phyloP scores from a whole-genome alignment of 2,113 vertebrate genomes.

The Nettapus auritus region DNA sequence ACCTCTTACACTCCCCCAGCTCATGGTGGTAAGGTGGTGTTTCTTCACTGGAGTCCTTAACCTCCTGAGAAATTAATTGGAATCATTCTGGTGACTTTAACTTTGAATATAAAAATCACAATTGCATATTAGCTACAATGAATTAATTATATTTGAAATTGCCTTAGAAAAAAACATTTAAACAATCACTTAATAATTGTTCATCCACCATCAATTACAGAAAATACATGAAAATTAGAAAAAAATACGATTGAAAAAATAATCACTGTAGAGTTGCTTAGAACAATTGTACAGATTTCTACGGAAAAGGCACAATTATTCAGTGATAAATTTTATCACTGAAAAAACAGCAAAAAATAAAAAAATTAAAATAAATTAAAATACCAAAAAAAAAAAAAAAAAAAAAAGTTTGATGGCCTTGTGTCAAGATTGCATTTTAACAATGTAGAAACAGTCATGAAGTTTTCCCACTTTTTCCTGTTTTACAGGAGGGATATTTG shows the following conservation, averaged over 20 bases:
- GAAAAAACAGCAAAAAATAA: neutral
- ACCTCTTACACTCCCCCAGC: too few relatives aligned
- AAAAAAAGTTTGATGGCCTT: neutral
- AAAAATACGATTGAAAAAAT: neutral
- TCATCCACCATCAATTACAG: neutral
- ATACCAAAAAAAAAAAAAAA: neutral
- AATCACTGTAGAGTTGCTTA: rapidly evolving
- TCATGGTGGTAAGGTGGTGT: neutral
- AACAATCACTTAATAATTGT: neutral
- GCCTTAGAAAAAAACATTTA: neutral
- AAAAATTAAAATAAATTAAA: neutral
- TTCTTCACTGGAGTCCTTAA: neutral
- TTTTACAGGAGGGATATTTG: neutral
- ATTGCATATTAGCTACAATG: neutral
- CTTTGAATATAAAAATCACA: neutral
- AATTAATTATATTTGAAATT: neutral
- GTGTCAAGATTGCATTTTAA: neutral
- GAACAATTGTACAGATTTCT: neutral
- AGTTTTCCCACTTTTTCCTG: neutral
- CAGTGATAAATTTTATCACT: neutral
- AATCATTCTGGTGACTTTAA: neutral
- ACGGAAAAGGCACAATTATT: neutral
- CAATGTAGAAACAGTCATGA: rapidly evolving
- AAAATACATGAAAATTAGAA: neutral
- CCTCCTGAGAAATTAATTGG: neutral